Base-by-base conservation (phyloP, 2,797 vertebrate species). In the Martes flavigula region DNA sequence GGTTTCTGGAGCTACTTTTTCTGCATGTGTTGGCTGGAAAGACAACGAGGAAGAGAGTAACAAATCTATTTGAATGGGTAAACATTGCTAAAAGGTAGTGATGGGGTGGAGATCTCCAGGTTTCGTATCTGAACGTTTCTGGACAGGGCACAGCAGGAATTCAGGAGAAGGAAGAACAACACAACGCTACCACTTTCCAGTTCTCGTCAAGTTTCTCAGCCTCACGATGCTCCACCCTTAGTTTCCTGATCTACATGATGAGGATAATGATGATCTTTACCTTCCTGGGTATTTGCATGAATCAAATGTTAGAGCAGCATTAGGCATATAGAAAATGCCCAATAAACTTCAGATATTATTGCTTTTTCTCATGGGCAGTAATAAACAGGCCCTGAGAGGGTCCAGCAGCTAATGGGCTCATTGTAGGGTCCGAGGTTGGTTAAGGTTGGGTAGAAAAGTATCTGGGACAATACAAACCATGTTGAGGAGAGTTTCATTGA, bases 211-310 rank as follows among this genome's bases (percentile, higher is more conserved):
- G 32, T 54, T 81, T 68, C 58, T 77, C 23, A 5, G 48, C 7
- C 10, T 12, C 11, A 23, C 3, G 27, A 0, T 3, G 0, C 2
- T 66, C 35, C 51, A 23, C 27, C 17, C 64, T 75, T 38, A 7
- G 13, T 77, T 48, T 62, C 68, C 27, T 35, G 23, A 6, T 40
- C 64, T 27, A 17, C n/a, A 58, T n/a, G 23, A 12, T 18, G 14
- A 92, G 25, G 46, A 18, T 54, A 10, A 21, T 20, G 54, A 48
- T 25, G 21, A 56, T 51, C 15, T 27, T 35, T 87, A 54, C 25
- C 46, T 77, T 17, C 12, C 7, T 51, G 23, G 1, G 7, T 30
- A 1, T 48, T 43, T 27, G 20, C 35, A 73, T 15, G 20, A 73
- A 40, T 35, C 13, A 32, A 38, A 6, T 30, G 15, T 32, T 92